Conservation (phyloP, 2,113 vertebrate genomes). For the Myotis davidii region DNA sequence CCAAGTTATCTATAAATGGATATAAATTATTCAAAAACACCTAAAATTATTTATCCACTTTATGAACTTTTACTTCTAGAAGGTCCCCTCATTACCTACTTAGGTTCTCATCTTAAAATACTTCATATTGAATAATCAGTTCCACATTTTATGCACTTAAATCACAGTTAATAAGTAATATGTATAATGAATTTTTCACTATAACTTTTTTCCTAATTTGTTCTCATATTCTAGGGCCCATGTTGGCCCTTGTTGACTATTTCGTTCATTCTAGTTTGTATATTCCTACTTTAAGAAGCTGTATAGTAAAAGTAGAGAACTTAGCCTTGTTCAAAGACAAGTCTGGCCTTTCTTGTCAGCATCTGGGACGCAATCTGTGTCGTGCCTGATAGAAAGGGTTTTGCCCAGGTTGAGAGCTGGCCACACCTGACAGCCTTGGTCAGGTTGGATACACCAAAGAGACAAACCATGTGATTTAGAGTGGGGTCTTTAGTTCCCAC, state of each 20-base stretch:
- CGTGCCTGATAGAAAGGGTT: neutral
- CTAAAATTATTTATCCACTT: neutral
- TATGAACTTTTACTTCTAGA: constrained; percentile 8
- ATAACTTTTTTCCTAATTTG: neutral
- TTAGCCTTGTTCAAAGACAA: neutral
- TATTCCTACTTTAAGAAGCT: neutral
- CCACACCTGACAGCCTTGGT: neutral
- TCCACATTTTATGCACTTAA: constrained; percentile 36
- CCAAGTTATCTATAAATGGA: neutral
- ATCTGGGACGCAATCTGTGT: neutral
- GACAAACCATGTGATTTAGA: neutral
- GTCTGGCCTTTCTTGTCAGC: neutral
- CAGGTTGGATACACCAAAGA: neutral
- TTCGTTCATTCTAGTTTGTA: neutral
- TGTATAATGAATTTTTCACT: neutral
- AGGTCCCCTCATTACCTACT: neutral
- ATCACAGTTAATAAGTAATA: neutral
- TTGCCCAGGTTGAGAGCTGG: neutral
- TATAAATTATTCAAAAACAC: neutral
- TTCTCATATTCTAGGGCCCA: neutral
- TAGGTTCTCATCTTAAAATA: neutral
- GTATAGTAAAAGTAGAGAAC: neutral
- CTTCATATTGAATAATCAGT: neutral
- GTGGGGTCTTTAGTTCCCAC: neutral
- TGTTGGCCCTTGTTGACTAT: neutral